A percentile compares a stretch with the other conserved stretches of the same genome.
Evolutionary conservation across 2,888 invertebrate genomes (phyloP).

Genomic region (Cybosia mesomella): DNA sequence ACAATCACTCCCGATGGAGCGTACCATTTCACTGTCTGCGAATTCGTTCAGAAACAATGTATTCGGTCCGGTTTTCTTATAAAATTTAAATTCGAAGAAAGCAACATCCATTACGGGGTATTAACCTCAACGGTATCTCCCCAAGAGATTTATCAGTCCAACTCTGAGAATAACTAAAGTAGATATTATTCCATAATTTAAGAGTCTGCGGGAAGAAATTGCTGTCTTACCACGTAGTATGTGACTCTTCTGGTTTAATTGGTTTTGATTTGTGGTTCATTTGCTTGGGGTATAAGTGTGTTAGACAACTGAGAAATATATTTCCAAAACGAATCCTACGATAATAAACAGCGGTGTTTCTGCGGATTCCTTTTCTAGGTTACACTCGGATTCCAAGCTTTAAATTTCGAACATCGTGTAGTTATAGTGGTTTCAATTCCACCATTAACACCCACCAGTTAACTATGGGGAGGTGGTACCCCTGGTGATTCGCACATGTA

Average conservation of each 20-base stretch:
- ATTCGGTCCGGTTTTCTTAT: too few relatives aligned
- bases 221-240: neutral
- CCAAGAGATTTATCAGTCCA: neutral
- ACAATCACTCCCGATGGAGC: neutral
- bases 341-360: neutral
- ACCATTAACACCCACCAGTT: neutral
- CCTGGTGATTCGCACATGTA: neutral
- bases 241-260: too few relatives aligned
- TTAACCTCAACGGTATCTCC: neutral
- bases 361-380: neutral
- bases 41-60: neutral
- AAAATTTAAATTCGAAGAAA: neutral
- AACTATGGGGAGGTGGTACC: neutral
- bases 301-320: neutral
- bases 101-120: neutral
- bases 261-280: too few relatives aligned
- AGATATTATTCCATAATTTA: neutral
- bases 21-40: neutral
- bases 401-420: slow-evolving; percentile 1
- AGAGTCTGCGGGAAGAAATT: neutral
- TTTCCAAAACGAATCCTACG: neutral
- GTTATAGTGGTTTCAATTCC: neutral
- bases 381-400: neutral
- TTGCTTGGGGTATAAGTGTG: neutral
- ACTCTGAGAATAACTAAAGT: neutral